Evolutionary conservation across 1,140 invertebrate genomes (phyloP), one percentile per base, ranked within the genome.

Genomic region (Bombus soroeensis): DNA sequence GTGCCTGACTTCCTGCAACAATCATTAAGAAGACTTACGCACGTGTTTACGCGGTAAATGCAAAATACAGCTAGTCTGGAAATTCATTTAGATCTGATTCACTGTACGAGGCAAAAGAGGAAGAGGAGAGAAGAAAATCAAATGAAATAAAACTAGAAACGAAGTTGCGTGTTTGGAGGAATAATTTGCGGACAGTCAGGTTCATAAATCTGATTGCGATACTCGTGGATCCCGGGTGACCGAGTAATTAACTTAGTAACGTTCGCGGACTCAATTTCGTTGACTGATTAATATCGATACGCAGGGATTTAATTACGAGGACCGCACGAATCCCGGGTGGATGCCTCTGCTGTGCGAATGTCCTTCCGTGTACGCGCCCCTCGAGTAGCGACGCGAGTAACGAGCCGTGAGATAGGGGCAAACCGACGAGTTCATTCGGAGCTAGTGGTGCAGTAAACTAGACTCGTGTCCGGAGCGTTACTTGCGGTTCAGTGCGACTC

Each of bases 381-480:
- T 34, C n/a, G 25, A 59, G 41, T 37, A 53, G 13, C 57, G 25
- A 53, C 10, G 66, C 75, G 57, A 64, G 83, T 72, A 85, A 80
- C 77, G 53, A 80, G 41, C 77, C 77, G 66, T 85, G 68, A 73
- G 83, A 80, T 80, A 72, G 76, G 83, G 68, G 53, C 76, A 53
- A 71, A 84, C 82, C 82, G 47, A 32, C 75, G 53, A 64, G 76
- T 85, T 80, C 83, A 53, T 72, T 80, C 57, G 83, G 62, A 80
- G 37, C 83, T 62, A 85, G 76, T 62, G 83, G 68, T 72, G 83
- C 83, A 85, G 83, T 78, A 80, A 85, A 85, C 76, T 80, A 43
- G 68, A 72, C 76, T 39, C 25, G 53, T 79, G 76, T 72, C 37
- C 53, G 22, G 83, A 80, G 32, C 57, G 76, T 80, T 80, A 72